Conservation (phyloP, 2,113 vertebrate genomes). For the Sebastes schlegelii region DNA sequence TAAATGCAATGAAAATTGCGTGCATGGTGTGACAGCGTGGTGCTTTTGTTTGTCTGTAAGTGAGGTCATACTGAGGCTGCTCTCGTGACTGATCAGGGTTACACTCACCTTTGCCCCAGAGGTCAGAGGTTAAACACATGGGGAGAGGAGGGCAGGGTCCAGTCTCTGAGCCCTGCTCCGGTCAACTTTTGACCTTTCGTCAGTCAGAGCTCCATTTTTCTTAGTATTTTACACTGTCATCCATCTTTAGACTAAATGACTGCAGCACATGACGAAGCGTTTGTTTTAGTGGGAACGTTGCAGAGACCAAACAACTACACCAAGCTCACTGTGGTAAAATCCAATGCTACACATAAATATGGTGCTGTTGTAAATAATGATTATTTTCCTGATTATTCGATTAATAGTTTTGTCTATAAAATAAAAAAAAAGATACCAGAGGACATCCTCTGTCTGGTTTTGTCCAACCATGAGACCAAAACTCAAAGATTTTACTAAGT, state of each 20-base stretch:
- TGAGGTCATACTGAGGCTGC: constrained; percentile 37
- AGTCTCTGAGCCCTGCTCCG: not conserved
- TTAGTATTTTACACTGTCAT: not conserved
- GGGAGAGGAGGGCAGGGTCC: constrained; percentile 10
- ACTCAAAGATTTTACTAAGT: no score
- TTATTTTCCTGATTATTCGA: no score
- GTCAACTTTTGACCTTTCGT: constrained; percentile 28
- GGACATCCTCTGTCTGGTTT: no score
- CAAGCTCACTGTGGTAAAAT: not conserved
- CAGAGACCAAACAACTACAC: not conserved
- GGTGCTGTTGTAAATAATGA: no score
- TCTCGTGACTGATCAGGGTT: constrained; percentile 50
- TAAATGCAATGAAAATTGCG: not conserved
- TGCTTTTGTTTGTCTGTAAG: constrained; percentile 8
- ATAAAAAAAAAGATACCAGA: no score
- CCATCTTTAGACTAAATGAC: not conserved
- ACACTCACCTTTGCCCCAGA: constrained; percentile 49
- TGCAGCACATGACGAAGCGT: not conserved
- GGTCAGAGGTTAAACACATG: constrained; percentile 65
- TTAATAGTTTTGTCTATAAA: no score
- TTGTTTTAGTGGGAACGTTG: not conserved
- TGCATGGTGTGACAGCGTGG: not conserved
- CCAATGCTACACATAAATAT: no score
- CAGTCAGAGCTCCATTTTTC: not conserved
- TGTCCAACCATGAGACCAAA: no score